Evolutionary conservation across 2,113 vertebrate species (phyloP), one percentile per base, ranked within the genome.

Genomic region (Anoplopoma fimbria): DNA sequence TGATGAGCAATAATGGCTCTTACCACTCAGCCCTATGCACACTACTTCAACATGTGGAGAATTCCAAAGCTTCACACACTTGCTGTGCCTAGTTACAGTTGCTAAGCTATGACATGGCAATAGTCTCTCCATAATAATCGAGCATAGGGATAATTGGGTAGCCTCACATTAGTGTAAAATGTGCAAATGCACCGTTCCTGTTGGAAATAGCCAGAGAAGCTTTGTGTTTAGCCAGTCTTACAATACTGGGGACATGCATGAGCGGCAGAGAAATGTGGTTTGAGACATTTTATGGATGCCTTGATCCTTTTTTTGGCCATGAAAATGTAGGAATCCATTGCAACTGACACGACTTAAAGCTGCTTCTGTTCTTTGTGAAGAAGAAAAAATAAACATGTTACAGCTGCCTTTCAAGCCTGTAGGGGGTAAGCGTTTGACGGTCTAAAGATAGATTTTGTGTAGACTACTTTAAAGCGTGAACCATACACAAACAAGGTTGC

Each of bases 361-460:
- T 29, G 73, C 76, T 73, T 69, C 38, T 74, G 51, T 77, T 80
- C 23, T 60, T 27, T 69, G 63, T 9, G 62, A 86, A 71, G 62
- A 74, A 67, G 55, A 77, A 69, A 36, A 85, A 62, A 73, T 19
- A 80, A 82, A 75, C 53, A 75, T 53, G 47, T 77, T 77, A 47
- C 31, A 64, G 75, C 15, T 23, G 15, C 51, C 58, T 74, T 87
- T 76, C 53, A 81, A 82, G 58, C 63, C 81, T 40, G 69, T 69
- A 68, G 69, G 75, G 71, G 38, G 57, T 63, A 34, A 77, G 60
- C 23, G 25, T 38, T 64, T 51, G 40, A 77, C 58, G 27, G 64
- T 68, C 63, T 67, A 78, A 87, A 85, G 64, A 82, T 77, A 85
- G 70, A 79, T 68, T 77, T 55, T 23, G 27, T 71, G 40, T 75